Base-by-base conservation (phyloP, 2,888 invertebrate species). In the Tenthredo scrophulariae region DNA sequence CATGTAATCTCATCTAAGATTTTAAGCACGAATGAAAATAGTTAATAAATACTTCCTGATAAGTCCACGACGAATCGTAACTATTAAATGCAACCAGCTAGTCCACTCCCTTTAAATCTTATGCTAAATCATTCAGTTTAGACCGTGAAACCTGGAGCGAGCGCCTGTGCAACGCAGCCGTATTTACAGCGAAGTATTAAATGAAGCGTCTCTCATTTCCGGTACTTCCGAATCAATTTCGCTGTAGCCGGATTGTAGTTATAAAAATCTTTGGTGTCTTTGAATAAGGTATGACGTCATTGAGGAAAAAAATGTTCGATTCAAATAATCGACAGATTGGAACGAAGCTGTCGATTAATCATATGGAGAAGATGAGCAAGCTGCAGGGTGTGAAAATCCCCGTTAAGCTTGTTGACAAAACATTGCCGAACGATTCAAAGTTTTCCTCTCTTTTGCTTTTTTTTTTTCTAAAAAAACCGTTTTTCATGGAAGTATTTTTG, bases 11-110 rank as follows among this genome's bases (percentile, higher is more conserved):
- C 85, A 83, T 86, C 88, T 84, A 87, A 86, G 86, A 89, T 90
- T 87, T 88, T 88, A 86, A 87, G 88, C 86, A 58, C 87, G 85
- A 87, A 85, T 84, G 85, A 86, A 85, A 85, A 85, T 85, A 86
- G 86, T 84, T 89, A 86, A 88, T 91, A 91, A 91, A 90, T 88
- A 90, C 88, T 88, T 89, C 88, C 85, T 89, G 90, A 91, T 89
- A 83, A 85, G 86, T 86, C 86, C 87, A 79, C 82, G 84, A 85
- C 84, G 86, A 85, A 87, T 86, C 85, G 84, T 86, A 87, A 88
- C 87, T 87, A 85, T 84, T 65, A 84, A 86, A 84, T 26, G 37
- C 37, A 22, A 62, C 37, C 50, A 29, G 50, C 40, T 80, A 80
- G 62, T 67, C 29, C 46, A 33, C 83, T 50, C 50, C 67, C 43